A percentile compares a stretch with the other conserved stretches of the same genome.
phyloP scores from a whole-genome alignment of 1,140 invertebrate genomes.

The Lasioglossum baleicum region DNA sequence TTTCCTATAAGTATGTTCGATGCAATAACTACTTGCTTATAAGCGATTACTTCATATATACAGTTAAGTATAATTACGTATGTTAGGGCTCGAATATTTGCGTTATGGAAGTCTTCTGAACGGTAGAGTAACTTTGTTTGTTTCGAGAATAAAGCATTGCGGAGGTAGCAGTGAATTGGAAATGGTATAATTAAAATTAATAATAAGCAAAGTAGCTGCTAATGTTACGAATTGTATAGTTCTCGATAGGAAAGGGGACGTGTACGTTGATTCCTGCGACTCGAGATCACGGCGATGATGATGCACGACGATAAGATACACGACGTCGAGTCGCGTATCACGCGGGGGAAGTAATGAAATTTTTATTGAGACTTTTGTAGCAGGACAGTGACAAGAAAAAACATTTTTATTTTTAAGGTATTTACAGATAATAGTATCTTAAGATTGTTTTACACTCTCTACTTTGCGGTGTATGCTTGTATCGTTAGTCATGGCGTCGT shows the following conservation, averaged over 20 bases:
- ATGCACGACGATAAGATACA: conserved; percentile 17
- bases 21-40: neutral
- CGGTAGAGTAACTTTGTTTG: neutral
- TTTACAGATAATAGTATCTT: conserved; percentile 37
- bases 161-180: conserved; percentile 38
- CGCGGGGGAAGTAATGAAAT: conserved; percentile 47
- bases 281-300: conserved; percentile 34
- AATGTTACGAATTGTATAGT: conserved; percentile 73
- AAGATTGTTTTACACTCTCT: conserved; percentile 33
- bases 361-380: conserved; percentile 55
- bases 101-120: neutral
- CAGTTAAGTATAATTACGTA: conserved; percentile 11
- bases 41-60: conserved; percentile 13
- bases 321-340: conserved; percentile 51
- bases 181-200: conserved; percentile 58
- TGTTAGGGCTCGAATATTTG: conserved; percentile 11
- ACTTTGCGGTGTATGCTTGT: conserved; percentile 26
- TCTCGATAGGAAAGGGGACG: conserved; percentile 57
- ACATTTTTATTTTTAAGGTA: conserved; percentile 35
- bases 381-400: conserved; percentile 39
- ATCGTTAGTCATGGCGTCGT: conserved; percentile 16
- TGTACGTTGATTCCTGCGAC: conserved; percentile 44
- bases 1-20: conserved; percentile 24
- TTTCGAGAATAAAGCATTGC: conserved; percentile 4
- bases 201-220: conserved; percentile 68